phyloP scores from a whole-genome alignment of 2,888 invertebrate species.

The Shargacucullia verbasci region DNA sequence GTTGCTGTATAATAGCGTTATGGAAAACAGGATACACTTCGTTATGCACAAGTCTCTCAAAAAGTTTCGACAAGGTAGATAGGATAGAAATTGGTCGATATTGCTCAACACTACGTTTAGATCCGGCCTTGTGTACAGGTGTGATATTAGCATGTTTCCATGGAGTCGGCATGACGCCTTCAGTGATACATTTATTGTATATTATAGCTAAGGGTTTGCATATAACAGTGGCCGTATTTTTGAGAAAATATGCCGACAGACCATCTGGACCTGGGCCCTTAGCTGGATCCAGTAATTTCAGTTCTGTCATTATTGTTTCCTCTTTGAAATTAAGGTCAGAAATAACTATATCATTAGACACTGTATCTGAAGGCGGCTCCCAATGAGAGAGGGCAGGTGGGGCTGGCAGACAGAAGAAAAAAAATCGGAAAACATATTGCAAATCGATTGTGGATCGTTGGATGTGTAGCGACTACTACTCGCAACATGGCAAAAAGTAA shows the following conservation, averaged over 20 bases:
- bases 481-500: too few species aligned
- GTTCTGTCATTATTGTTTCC: background rate
- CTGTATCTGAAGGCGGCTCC: background rate
- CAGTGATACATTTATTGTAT: conserved; percentile 6
- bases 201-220: conserved; percentile 1
- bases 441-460: conserved; percentile 3
- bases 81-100: too few species aligned
- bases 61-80: too few species aligned
- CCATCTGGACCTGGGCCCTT: conserved; percentile 6
- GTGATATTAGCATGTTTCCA: conserved; percentile 4
- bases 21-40: background rate
- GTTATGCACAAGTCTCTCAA: too few species aligned
- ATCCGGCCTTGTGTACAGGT: conserved; percentile 10
- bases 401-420: conserved; percentile 1
- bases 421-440: conserved; percentile 4
- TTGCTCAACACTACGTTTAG: conserved; percentile 5
- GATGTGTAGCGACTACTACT: too few species aligned
- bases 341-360: background rate
- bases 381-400: background rate
- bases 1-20: conserved; percentile 1
- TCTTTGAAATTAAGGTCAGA: background rate
- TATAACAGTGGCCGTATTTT: background rate
- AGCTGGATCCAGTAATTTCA: background rate
- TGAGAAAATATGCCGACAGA: background rate
- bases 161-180: too few species aligned